Evolutionary conservation across 2,797 vertebrate genomes (phyloP).

Genomic region (Mus caroli): DNA sequence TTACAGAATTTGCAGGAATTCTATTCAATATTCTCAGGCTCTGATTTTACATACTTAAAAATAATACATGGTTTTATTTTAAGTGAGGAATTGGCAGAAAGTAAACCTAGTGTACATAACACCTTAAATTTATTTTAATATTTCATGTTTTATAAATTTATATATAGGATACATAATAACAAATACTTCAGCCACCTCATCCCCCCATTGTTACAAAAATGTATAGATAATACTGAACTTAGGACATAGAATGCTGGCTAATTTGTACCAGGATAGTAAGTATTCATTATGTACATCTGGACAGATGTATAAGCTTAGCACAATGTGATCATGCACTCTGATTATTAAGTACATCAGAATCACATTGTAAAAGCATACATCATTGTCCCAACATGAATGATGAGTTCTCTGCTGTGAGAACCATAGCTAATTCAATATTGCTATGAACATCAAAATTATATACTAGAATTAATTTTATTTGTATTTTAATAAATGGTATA

Average conservation of each 20-base stretch:
- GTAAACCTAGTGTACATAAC: background rate
- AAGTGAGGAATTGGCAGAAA: background rate
- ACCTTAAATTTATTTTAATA: background rate
- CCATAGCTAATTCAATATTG: background rate
- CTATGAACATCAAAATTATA: background rate
- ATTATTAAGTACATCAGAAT: background rate
- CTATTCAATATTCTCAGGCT: slow-evolving; percentile 63
- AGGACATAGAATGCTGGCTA: background rate
- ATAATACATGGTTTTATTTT: background rate
- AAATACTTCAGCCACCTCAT: background rate
- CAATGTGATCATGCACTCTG: background rate
- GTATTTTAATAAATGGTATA: background rate
- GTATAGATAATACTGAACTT: background rate
- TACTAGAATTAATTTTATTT: background rate
- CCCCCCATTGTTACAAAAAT: too few relatives aligned
- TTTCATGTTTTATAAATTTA: background rate
- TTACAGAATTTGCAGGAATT: slow-evolving; percentile 24
- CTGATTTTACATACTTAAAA: slow-evolving; percentile 69
- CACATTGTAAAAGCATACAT: background rate
- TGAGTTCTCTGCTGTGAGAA: background rate
- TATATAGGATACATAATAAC: background rate
- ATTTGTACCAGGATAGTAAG: too few relatives aligned
- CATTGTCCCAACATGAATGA: background rate
- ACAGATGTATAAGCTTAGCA: background rate
- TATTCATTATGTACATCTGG: background rate